Base-by-base conservation (phyloP, 2,113 vertebrate genomes). In the Podilymbus podiceps region DNA sequence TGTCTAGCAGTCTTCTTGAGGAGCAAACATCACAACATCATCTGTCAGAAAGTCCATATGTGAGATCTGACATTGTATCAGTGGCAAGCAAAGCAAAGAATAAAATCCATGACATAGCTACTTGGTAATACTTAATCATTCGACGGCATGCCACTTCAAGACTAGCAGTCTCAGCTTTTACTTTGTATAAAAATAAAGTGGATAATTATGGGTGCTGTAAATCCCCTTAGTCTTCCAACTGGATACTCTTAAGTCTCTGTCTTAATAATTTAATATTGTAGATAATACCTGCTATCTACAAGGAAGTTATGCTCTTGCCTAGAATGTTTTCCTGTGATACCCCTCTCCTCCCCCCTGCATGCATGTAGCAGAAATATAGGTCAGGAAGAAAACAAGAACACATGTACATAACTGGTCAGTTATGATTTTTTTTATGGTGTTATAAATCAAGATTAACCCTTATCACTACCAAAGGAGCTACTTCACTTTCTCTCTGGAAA, bases 331-430 rank as follows among this genome's bases (percentile, higher is more conserved):
- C 31, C 35, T 73, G 28, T 33, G 8, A 64, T 56, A 44, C 17
- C 11, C 5, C 5, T 14, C 6, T 10, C 6, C 8, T 11, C 12
- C 24, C 24, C 4, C 15, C 6, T 9, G 9, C 8, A 19, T 53
- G 15, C 12, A 11, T 30, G 7, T 38, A 59, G 25, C 33, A 35
- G 27, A 60, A 35, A 38, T 28, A 22, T 12, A 49, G 30, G 30
- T 62, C 28, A 42, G 31, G 22, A 83, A 76, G 40, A 47, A 84
- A 62, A 28, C 24, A 55, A 33, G 31, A 46, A 33, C 33, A 31
- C 6, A 56, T 11, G 21, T 76, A 10, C 19, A 30, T 35, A 38
- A 12, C 17, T 60, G 22, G 15, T 56, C 18, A 35, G 18, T 69
- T 87, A 33, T 33, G 16, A 66, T 49, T 49, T 56, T 75, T 8